Percentiles rank a stretch among this genome's conserved stretches.
These are phyloP conservation scores for Silurus meridionalis DNA, from an alignment of 2,113 vertebrate species.

Conservation along the genomic window DNA sequence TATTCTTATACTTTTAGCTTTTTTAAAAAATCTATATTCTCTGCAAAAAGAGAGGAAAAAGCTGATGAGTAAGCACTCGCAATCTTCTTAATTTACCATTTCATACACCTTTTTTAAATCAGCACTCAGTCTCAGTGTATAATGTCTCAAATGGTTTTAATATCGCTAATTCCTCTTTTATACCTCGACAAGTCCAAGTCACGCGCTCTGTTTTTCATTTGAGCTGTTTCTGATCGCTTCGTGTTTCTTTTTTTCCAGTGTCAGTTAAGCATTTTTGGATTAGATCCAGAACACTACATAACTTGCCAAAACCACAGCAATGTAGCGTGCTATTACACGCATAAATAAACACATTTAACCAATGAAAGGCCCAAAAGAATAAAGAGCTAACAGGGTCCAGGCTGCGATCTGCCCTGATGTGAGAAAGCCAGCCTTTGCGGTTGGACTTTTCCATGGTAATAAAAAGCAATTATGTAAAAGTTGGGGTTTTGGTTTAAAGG, in stretches of 20 bases:
- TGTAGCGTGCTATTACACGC: background rate
- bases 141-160: background rate
- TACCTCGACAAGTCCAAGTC: background rate
- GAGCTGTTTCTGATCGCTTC: background rate
- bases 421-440: background rate
- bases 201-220: background rate
- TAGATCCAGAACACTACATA: background rate
- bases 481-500: background rate
- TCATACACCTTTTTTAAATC: background rate
- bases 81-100: background rate
- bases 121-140: background rate
- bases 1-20: background rate
- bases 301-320: slow-evolving; percentile 18
- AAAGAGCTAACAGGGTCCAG: background rate
- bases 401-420: background rate
- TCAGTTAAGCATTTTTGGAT: background rate
- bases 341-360: slow-evolving; percentile 8
- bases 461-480: background rate
- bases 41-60: background rate
- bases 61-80: background rate
- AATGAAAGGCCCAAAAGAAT: background rate
- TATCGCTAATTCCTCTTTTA: background rate
- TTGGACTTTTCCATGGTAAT: background rate
- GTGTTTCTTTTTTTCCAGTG: background rate
- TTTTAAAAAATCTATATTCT: background rate